Evolutionary conservation across 2,888 invertebrate species (phyloP).

Genomic region (Ochropacha duplaris): DNA sequence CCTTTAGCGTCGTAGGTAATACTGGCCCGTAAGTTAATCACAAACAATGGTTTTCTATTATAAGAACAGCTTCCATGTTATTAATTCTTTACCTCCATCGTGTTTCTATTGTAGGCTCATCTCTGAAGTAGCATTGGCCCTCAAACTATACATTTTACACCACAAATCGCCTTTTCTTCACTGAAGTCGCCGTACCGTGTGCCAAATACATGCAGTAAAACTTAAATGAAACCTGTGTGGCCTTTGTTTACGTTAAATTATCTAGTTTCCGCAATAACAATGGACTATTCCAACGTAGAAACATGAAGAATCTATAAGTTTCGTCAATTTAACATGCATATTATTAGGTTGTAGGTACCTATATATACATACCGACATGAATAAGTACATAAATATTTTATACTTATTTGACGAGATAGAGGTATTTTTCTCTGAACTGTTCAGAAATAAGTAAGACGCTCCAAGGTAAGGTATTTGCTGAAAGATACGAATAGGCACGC

Average conservation of each 20-base stretch:
- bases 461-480: too few relatives aligned
- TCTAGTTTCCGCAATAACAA: slow-evolving; percentile 44
- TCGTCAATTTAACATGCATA: neutral
- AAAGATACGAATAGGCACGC: neutral
- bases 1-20: neutral
- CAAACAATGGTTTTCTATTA: slow-evolving; percentile 47
- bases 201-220: slow-evolving; percentile 53
- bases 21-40: slow-evolving; percentile 20
- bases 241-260: slow-evolving; percentile 49
- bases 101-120: slow-evolving; percentile 24
- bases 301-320: neutral
- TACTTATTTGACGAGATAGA: neutral
- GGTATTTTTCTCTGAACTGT: too few relatives aligned
- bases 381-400: neutral
- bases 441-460: too few relatives aligned
- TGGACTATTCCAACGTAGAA: slow-evolving; percentile 37
- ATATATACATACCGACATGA: neutral
- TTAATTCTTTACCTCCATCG: slow-evolving; percentile 39
- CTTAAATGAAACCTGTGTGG: slow-evolving; percentile 52
- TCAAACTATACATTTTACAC: slow-evolving; percentile 43
- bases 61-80: slow-evolving; percentile 34
- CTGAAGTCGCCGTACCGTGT: slow-evolving; percentile 31
- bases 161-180: slow-evolving; percentile 53
- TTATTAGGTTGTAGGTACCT: too few relatives aligned
- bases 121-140: slow-evolving; percentile 29